Evolutionary conservation across 2,113 vertebrate genomes (phyloP).

Genomic region (Phocoena phocoena): DNA sequence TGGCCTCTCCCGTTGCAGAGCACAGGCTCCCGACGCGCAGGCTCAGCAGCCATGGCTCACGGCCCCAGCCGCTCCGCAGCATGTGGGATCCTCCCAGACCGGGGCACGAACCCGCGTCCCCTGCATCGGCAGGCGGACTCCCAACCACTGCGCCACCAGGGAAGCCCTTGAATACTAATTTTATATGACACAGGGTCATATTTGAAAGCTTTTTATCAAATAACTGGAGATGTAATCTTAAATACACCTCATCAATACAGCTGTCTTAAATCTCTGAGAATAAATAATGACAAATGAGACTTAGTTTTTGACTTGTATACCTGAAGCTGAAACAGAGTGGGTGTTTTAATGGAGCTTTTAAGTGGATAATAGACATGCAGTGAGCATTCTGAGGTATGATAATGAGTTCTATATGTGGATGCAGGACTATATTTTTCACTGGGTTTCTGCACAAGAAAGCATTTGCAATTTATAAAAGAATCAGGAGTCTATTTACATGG

Average conservation of each 20-base stretch:
- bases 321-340: constrained; percentile 50
- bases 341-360: constrained; percentile 45
- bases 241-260: constrained; percentile 45
- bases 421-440: constrained; percentile 53
- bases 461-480: constrained; percentile 68
- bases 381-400: constrained; percentile 45
- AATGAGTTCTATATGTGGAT: constrained; percentile 29
- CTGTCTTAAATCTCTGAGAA: constrained; percentile 64
- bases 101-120: too few species aligned
- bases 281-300: constrained; percentile 65
- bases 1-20: too few species aligned
- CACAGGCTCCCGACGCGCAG: too few species aligned
- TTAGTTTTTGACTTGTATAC: constrained; percentile 62
- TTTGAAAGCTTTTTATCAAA: constrained; percentile 52
- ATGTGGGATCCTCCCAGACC: too few species aligned
- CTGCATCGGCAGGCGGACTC: too few species aligned
- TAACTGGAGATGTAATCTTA: constrained; percentile 41
- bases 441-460: constrained; percentile 31
- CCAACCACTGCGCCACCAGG: too few species aligned
- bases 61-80: too few species aligned
- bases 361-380: constrained; percentile 58
- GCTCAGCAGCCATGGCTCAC: too few species aligned
- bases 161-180: constrained; percentile 2
- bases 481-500: constrained; percentile 59
- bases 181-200: constrained; percentile 12